Evolutionary conservation across 2,797 vertebrate species (phyloP).

Genomic region (Paratrypauchen microcephalus): DNA sequence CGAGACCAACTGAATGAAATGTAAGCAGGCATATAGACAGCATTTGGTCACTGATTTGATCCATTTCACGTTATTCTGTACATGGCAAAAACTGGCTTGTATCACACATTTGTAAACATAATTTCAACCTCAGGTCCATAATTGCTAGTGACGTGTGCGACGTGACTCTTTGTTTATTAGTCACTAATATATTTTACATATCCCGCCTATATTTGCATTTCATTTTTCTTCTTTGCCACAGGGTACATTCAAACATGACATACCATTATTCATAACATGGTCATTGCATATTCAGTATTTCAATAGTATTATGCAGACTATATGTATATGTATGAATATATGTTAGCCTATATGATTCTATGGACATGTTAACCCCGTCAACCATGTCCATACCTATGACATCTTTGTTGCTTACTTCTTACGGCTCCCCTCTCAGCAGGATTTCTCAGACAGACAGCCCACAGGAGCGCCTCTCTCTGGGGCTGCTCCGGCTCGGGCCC

Average conservation of each 20-base stretch:
- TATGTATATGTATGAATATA: conserved; percentile 1
- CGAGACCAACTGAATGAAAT: too few species aligned
- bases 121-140: background rate
- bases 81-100: too few species aligned
- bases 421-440: conserved; percentile 80
- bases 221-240: background rate
- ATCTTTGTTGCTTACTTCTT: conserved; percentile 72
- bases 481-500: conserved; percentile 52
- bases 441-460: conserved; percentile 68
- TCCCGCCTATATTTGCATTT: background rate
- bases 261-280: background rate
- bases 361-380: conserved; percentile 43
- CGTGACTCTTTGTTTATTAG: background rate
- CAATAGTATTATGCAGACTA: background rate
- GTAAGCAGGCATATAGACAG: too few species aligned
- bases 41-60: too few species aligned
- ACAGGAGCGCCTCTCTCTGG: conserved; percentile 75
- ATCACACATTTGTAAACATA: background rate
- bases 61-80: too few species aligned
- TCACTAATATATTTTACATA: background rate
- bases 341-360: conserved; percentile 6
- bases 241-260: background rate
- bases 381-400: conserved; percentile 66
- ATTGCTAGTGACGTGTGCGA: background rate
- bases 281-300: conserved; percentile 2